These are phyloP conservation scores for Rhinoptilus africanus DNA, from an alignment of 2,113 vertebrate species.

Conservation along the genomic window DNA sequence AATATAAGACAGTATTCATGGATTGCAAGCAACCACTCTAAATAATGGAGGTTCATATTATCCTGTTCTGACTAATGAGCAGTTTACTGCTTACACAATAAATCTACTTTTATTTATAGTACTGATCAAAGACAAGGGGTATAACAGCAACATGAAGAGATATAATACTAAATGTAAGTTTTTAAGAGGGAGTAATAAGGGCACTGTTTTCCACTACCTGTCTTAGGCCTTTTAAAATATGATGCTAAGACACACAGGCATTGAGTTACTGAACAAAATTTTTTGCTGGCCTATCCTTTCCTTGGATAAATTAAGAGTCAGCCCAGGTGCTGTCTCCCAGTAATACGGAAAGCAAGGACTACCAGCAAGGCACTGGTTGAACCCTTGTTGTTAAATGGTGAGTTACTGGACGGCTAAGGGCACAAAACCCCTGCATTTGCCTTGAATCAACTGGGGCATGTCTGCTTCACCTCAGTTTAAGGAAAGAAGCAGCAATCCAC, in stretches of 20 bases:
- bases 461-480: background rate
- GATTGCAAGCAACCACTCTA: background rate
- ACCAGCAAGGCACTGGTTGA: background rate
- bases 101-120: conserved; percentile 1
- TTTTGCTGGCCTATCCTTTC: background rate
- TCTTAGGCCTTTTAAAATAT: background rate
- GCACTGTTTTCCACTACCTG: background rate
- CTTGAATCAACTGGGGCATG: background rate
- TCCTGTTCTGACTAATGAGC: background rate
- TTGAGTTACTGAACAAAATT: background rate
- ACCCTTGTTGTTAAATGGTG: background rate
- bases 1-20: background rate
- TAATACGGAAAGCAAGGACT: background rate
- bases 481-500: background rate
- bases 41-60: background rate
- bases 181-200: background rate
- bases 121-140: background rate
- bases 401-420: background rate
- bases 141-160: background rate
- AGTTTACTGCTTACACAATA: background rate
- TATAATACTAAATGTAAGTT: background rate
- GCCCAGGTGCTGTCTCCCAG: background rate
- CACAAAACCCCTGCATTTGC: background rate
- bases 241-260: background rate
- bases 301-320: background rate